Base-by-base conservation (phyloP, 2,113 vertebrate species). In the Callaeas wilsoni region DNA sequence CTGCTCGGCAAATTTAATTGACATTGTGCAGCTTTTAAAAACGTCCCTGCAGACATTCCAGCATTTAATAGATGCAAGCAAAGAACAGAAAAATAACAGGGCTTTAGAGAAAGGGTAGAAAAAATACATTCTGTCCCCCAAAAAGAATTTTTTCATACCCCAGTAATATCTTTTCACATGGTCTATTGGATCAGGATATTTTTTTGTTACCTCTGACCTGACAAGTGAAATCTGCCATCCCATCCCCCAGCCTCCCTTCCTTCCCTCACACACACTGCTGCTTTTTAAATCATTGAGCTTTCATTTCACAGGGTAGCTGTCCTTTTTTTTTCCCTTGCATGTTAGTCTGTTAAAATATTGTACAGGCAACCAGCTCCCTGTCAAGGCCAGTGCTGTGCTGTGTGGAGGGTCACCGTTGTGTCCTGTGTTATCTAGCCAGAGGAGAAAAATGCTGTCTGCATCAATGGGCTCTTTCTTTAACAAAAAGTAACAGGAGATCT, bases 11-110 rank as follows among this genome's bases (percentile, higher is more conserved):
- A 98, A 98, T 97, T 95, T 97, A 98, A 98, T 88, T 98, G 98
- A 98, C 97, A 96, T 97, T 97, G 97, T 97, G 97, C 96, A 97
- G 97, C 91, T 97, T 97, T 98, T 97, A 97, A 97, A 94, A 95
- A 95, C 4, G 79, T 97, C 97, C 92, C 97, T 95, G 70, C 94
- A 98, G 97, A 97, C 96, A 97, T 97, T 94, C 87, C 89, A 98
- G 94, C 74, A 71, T 97, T 98, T 97, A 97, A 96, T 95, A 96
- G 97, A 98, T 93, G 96, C 77, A 37, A 95, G 94, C 56, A 90
- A 95, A 94, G 77, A 97, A 86, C 87, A 92, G 76, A 63, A 95
- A 94, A 97, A 96, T 89, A 96, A 87, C 67, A 95, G 68, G 84
- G 81, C 85, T 97, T 97, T 82, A 85, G 68, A 91, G 81, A 79